Evolutionary conservation across 2,797 vertebrate species (phyloP).

Genomic region (Artibeus jamaicensis): DNA sequence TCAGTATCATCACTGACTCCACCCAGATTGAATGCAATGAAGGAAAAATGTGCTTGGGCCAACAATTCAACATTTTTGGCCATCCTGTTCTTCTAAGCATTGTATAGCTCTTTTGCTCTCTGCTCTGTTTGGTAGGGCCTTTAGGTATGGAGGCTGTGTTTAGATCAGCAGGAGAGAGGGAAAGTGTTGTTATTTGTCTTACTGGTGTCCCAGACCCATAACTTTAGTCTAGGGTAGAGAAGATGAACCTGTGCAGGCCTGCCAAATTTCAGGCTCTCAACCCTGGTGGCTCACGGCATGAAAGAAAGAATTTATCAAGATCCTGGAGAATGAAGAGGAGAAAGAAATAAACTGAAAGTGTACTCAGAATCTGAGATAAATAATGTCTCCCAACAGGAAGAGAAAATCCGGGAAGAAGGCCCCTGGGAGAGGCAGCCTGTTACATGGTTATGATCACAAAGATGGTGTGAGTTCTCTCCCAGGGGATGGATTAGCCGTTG

Average conservation of each 20-base stretch:
- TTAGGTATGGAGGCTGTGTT: fast-evolving
- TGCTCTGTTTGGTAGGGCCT: fast-evolving
- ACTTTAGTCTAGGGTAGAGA: no score
- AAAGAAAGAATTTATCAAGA: neutral
- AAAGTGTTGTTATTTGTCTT: fast-evolving
- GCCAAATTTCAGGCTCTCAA: fast-evolving
- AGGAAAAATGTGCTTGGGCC: fast-evolving
- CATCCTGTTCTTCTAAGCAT: fast-evolving
- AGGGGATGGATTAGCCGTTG: neutral
- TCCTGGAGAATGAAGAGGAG: no score
- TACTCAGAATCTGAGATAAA: neutral
- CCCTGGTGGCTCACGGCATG: fast-evolving
- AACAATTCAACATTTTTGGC: fast-evolving
- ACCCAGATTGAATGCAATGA: fast-evolving
- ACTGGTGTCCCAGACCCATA: fast-evolving
- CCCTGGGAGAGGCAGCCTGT: neutral
- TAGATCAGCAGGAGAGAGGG: fast-evolving
- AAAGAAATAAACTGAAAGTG: fast-evolving
- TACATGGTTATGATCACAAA: neutral
- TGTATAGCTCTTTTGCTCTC: fast-evolving
- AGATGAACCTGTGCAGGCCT: fast-evolving
- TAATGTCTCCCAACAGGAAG: neutral
- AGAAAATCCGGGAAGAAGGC: neutral
- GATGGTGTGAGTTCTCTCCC: neutral
- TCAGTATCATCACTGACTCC: no score